Evolutionary conservation across 2,888 invertebrate species (phyloP).

Genomic region (Dichetophora obliterata): DNA sequence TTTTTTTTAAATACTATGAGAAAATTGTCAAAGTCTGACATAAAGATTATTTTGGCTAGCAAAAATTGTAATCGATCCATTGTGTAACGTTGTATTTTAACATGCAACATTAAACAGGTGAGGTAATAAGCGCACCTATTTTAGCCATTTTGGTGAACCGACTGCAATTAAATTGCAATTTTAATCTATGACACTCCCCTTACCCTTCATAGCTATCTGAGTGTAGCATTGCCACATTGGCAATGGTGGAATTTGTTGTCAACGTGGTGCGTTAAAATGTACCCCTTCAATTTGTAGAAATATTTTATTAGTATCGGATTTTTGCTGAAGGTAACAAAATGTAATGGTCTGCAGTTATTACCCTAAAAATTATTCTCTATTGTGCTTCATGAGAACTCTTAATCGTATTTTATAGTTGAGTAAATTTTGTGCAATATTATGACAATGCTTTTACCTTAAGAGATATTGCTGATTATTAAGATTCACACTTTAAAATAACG

Average conservation of each 20-base stretch:
- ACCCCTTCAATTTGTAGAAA: neutral
- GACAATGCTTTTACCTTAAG: too few relatives aligned
- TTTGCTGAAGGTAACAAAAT: neutral
- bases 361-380: neutral
- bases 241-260: too few relatives aligned
- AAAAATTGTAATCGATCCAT: too few relatives aligned
- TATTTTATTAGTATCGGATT: neutral
- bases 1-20: too few relatives aligned
- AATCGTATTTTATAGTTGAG: neutral
- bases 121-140: conserved; percentile 12
- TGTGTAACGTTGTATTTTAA: conserved; percentile 4
- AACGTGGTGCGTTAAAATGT: neutral
- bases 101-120: conserved; percentile 34
- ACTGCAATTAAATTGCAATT: conserved; percentile 29
- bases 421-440: neutral
- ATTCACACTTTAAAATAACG: too few relatives aligned
- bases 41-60: too few relatives aligned
- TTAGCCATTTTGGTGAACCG: conserved; percentile 14
- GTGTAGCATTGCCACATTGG: neutral
- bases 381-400: neutral
- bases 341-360: neutral
- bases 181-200: conserved; percentile 7
- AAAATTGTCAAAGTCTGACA: too few relatives aligned
- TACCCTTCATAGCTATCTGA: neutral
- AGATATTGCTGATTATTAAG: too few relatives aligned